phyloP scores from a whole-genome alignment of 2,888 invertebrate species.

The Melanchra persicariae region DNA sequence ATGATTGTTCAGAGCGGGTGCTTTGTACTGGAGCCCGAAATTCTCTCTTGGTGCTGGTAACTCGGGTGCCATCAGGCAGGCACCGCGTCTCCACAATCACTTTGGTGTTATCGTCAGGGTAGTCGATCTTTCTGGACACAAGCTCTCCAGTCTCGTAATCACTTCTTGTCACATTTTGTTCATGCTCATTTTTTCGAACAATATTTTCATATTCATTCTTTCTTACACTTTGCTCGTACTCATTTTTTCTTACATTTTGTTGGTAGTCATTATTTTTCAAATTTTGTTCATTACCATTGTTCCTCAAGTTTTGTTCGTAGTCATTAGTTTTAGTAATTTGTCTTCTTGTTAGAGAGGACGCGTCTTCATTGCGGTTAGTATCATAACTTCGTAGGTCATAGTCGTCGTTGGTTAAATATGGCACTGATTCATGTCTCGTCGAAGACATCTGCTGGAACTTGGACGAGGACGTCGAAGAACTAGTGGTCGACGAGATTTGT shows the following conservation, averaged over 20 bases:
- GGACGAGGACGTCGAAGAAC: conserved; percentile 80
- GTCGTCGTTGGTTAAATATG: conserved; percentile 78
- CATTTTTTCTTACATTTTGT: conserved; percentile 48
- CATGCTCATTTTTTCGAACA: conserved; percentile 61
- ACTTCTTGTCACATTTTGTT: conserved; percentile 71
- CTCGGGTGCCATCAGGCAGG: conserved; percentile 92
- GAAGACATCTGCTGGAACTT: conserved; percentile 82
- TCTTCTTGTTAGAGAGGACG: conserved; percentile 64
- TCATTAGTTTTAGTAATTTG: conserved; percentile 71
- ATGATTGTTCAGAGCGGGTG: conserved; percentile 80
- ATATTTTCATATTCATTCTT: conserved; percentile 33
- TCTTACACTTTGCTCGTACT: conserved; percentile 50
- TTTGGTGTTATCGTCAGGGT: conserved; percentile 92
- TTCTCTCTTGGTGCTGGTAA: conserved; percentile 93
- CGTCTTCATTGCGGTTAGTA: conserved; percentile 76
- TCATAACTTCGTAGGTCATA: conserved; percentile 74
- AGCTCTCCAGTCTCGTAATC: conserved; percentile 85
- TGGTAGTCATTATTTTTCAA: conserved; percentile 67
- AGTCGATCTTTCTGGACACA: conserved; percentile 90
- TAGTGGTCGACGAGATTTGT: conserved; percentile 81
- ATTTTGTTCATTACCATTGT: conserved; percentile 71
- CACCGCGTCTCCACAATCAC: conserved; percentile 92
- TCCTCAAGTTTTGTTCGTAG: conserved; percentile 72
- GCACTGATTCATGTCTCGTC: conserved; percentile 80
- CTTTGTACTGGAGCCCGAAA: conserved; percentile 86